Evolutionary conservation across 1,140 invertebrate genomes (phyloP).

Genomic region (Calliphora vicina): DNA sequence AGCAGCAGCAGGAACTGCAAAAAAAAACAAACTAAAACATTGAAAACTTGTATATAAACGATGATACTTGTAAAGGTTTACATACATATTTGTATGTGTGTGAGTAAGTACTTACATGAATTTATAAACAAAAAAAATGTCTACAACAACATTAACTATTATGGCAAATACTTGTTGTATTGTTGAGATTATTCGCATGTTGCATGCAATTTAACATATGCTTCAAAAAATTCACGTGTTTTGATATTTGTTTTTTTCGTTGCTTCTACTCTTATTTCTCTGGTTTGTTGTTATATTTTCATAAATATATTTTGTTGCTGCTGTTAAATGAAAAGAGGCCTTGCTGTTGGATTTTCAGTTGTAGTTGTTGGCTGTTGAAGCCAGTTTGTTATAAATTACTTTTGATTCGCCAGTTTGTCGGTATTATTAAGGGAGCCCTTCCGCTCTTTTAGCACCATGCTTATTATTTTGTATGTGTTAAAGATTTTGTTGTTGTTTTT

Average conservation of each 20-base stretch:
- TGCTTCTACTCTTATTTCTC: neutral
- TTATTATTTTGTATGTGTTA: neutral
- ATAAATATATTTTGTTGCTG: neutral
- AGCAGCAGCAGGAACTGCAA: constrained; percentile 38
- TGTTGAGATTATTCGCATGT: constrained; percentile 38
- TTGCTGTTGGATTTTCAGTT: neutral
- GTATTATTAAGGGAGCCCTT: constrained; percentile 20
- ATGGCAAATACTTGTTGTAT: constrained; percentile 42
- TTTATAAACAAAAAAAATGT: neutral
- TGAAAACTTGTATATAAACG: constrained; percentile 15
- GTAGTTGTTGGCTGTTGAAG: neutral
- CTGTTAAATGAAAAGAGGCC: neutral
- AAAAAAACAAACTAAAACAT: constrained; percentile 53
- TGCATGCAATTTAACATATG: constrained; percentile 34
- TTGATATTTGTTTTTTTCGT: neutral
- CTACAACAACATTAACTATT: constrained; percentile 38
- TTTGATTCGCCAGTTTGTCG: constrained; percentile 33
- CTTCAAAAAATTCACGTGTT: constrained; percentile 30
- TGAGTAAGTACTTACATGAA: neutral
- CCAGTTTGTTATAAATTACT: constrained; percentile 20
- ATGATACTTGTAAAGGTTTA: constrained; percentile 14
- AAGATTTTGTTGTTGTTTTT: constrained; percentile 16
- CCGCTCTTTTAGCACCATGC: constrained; percentile 28
- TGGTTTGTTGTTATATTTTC: neutral
- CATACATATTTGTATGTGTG: too few relatives aligned